Percentiles rank a stretch among this genome's conserved stretches.
phyloP scores from a whole-genome alignment of 2,888 invertebrate species.

The Cerastoderma edule region DNA sequence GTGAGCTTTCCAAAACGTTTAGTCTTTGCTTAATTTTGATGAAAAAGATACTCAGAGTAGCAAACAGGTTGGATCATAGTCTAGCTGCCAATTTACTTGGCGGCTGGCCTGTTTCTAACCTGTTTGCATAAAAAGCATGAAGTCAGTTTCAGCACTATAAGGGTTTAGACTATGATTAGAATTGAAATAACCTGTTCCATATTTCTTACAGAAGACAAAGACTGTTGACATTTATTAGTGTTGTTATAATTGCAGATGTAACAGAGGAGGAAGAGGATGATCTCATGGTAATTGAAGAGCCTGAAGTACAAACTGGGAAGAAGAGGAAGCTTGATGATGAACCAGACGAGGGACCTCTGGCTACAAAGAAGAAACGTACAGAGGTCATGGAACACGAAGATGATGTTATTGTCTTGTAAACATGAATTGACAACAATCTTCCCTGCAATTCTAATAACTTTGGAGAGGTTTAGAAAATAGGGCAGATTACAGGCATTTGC shows the following conservation, averaged over 20 bases:
- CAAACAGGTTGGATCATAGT: too few species aligned
- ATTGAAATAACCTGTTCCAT: not conserved
- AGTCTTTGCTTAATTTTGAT: not conserved
- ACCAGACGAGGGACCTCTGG: slow-evolving; percentile 5
- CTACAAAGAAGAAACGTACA: slow-evolving; percentile 15
- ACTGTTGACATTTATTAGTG: not conserved
- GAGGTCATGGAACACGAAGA: not conserved
- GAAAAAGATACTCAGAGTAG: too few species aligned
- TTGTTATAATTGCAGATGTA: not conserved
- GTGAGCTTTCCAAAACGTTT: too few species aligned
- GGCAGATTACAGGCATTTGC: too few species aligned
- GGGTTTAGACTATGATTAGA: too few species aligned
- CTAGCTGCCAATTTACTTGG: too few species aligned
- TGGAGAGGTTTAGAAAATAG: too few species aligned
- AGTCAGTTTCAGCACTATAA: too few species aligned
- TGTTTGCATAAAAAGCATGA: too few species aligned
- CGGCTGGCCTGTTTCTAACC: too few species aligned
- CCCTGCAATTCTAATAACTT: too few species aligned
- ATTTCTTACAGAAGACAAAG: not conserved
- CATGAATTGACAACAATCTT: too few species aligned
- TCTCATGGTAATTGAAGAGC: slow-evolving; percentile 64
- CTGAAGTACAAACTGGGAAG: slow-evolving; percentile 19
- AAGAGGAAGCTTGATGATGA: slow-evolving; percentile 44
- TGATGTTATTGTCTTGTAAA: slow-evolving; percentile 15
- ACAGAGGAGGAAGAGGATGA: slow-evolving; percentile 60